Conservation (phyloP, 2,113 vertebrate species). For the Hystrix brachyura region DNA sequence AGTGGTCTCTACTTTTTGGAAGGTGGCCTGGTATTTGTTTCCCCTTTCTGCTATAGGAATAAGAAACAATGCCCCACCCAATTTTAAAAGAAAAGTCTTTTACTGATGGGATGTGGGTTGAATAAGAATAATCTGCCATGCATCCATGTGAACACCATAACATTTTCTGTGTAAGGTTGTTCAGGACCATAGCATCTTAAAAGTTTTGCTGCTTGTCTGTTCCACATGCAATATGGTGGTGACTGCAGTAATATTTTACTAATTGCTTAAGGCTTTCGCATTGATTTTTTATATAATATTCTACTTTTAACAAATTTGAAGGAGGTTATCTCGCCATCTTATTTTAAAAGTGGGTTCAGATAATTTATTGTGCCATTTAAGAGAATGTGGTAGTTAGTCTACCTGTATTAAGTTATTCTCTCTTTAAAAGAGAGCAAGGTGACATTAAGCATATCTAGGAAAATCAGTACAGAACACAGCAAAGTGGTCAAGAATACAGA, state of each 20-base stretch:
- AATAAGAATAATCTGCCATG: background rate
- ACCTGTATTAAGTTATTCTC: background rate
- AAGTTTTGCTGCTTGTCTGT: background rate
- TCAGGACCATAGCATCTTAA: background rate
- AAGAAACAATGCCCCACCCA: background rate
- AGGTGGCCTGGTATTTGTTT: background rate
- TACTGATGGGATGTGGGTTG: background rate
- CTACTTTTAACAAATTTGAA: background rate
- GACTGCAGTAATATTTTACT: background rate
- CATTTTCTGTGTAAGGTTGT: background rate
- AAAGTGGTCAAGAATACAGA: background rate
- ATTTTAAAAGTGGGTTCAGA: background rate
- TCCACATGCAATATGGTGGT: background rate
- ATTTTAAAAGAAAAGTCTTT: background rate
- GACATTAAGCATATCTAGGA: background rate
- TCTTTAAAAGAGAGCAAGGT: background rate
- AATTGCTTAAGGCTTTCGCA: background rate
- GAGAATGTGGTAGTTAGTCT: background rate
- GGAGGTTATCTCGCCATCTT: background rate
- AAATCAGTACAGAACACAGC: background rate
- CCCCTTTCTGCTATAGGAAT: background rate
- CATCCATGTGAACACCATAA: too few species aligned
- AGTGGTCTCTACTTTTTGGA: too few species aligned
- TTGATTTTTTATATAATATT: background rate
- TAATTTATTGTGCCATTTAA: background rate